These are phyloP conservation scores for Anhinga anhinga DNA, from an alignment of 2,113 vertebrate species.

Conservation along the genomic window DNA sequence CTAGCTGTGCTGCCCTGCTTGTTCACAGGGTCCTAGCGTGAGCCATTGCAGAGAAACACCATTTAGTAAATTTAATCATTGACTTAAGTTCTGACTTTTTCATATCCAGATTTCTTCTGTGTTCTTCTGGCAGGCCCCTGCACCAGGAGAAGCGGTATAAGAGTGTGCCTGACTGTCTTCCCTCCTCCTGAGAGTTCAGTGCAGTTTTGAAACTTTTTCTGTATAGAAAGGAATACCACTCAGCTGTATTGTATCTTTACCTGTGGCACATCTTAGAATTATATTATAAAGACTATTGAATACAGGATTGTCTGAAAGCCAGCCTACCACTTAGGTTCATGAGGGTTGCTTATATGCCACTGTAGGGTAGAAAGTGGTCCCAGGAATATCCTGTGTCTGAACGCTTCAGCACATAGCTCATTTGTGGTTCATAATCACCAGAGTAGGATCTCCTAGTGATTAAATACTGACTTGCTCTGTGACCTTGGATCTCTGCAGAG, in stretches of 20 bases:
- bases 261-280: not conserved
- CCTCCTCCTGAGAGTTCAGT: not conserved
- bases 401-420: not conserved
- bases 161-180: not conserved
- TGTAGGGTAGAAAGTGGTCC: not conserved
- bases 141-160: not conserved
- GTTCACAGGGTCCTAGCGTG: not conserved
- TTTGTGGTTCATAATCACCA: not conserved
- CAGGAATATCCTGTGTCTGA: not conserved
- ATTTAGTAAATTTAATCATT: not conserved
- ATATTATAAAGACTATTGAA: not conserved
- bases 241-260: not conserved
- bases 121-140: not conserved
- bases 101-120: not conserved
- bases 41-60: not conserved
- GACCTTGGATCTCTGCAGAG: not conserved
- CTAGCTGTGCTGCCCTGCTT: not conserved
- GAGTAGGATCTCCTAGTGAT: not conserved
- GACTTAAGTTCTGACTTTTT: not conserved
- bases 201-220: not conserved
- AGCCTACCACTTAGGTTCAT: not conserved
- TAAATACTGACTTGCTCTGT: conserved; percentile 12
- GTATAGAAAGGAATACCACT: not conserved
- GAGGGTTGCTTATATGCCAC: not conserved
- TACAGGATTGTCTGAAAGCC: not conserved